phyloP scores from a whole-genome alignment of 1,140 invertebrate species.

The Berghia stephanieae region DNA sequence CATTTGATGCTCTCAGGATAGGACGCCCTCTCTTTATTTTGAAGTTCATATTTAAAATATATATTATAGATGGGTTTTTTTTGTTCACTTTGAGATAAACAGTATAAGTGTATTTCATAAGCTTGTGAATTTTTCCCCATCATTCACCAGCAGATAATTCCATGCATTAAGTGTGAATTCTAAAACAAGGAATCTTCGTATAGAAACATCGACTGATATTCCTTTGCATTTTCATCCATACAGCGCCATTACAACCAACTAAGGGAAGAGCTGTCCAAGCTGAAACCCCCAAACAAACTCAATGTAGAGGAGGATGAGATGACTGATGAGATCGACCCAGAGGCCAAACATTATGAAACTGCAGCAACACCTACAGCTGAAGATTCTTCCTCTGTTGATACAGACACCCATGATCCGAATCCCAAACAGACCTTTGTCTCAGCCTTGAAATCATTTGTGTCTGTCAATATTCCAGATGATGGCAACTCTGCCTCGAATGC shows the following conservation, averaged over 20 bases:
- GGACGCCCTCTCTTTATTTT: too few species aligned
- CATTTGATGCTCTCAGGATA: too few species aligned
- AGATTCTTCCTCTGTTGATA: not conserved
- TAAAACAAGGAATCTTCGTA: too few species aligned
- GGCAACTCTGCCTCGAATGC: not conserved
- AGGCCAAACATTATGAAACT: slow-evolving; percentile 44
- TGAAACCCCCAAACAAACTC: slow-evolving; percentile 78
- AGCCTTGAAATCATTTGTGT: not conserved
- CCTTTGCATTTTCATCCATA: slow-evolving; percentile 10
- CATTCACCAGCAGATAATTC: too few species aligned
- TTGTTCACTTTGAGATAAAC: too few species aligned
- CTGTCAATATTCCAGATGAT: not conserved
- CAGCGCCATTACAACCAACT: slow-evolving; percentile 82
- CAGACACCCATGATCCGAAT: not conserved
- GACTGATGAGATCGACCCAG: slow-evolving; percentile 41
- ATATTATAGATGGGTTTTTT: too few species aligned
- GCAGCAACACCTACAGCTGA: not conserved
- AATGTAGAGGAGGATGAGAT: slow-evolving; percentile 55
- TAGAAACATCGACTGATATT: too few species aligned
- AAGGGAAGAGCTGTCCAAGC: slow-evolving; percentile 80
- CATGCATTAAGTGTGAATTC: too few species aligned
- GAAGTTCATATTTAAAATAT: too few species aligned
- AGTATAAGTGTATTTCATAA: too few species aligned
- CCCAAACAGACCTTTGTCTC: not conserved
- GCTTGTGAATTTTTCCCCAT: too few species aligned